These are phyloP conservation scores for Idris sp. DNA, from an alignment of 1,140 invertebrate species.

Conservation along the genomic window DNA sequence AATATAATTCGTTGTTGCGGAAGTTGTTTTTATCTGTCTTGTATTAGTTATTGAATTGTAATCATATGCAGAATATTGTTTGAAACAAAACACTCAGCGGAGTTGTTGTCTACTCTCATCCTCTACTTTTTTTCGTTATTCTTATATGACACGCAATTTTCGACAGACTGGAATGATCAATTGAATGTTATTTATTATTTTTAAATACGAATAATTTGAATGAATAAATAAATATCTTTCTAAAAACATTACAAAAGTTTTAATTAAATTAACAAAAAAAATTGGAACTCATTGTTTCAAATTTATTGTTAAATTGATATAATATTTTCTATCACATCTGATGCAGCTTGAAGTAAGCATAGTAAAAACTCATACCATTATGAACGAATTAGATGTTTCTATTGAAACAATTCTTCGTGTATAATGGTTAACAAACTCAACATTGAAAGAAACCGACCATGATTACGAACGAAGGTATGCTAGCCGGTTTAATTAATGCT, in stretches of 20 bases:
- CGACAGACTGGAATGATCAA: slow-evolving; percentile 1
- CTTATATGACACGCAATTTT: too few relatives aligned
- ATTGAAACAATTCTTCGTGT: background rate
- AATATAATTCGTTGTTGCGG: too few relatives aligned
- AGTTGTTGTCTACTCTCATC: too few relatives aligned
- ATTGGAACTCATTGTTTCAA: slow-evolving; percentile 15
- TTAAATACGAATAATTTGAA: too few relatives aligned
- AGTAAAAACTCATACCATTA: too few relatives aligned
- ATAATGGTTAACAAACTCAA: slow-evolving; percentile 8
- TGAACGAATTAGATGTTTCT: background rate
- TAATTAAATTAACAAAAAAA: slow-evolving; percentile 25
- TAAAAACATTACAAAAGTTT: slow-evolving; percentile 21
- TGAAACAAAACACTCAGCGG: too few relatives aligned
- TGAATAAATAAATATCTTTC: too few relatives aligned
- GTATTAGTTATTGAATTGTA: background rate
- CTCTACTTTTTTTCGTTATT: too few relatives aligned
- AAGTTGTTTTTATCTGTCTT: too few relatives aligned
- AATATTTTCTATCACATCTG: slow-evolving; percentile 2
- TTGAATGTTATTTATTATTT: too few relatives aligned
- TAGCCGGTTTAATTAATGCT: slow-evolving; percentile 7
- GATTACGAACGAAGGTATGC: background rate
- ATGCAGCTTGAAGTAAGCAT: too few relatives aligned
- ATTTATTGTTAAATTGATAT: background rate
- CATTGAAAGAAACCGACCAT: slow-evolving; percentile 13
- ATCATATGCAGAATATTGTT: too few relatives aligned